These are phyloP conservation scores for Synanthedon myopaeformis DNA, from an alignment of 2,888 invertebrate species.

Conservation along the genomic window DNA sequence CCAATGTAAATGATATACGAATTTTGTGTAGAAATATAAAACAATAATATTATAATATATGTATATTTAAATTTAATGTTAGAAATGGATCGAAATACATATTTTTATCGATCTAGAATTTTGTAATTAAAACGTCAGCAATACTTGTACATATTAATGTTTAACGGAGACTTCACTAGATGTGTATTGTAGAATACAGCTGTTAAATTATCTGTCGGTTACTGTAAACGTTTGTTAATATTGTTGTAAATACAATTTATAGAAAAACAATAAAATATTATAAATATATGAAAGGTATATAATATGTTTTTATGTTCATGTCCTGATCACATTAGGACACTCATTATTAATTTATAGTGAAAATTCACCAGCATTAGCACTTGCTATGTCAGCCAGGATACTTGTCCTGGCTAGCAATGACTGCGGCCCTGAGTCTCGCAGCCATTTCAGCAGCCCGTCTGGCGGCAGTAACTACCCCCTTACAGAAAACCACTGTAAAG, in stretches of 20 bases:
- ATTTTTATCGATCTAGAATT: not conserved
- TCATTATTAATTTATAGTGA: no score
- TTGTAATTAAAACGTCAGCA: not conserved
- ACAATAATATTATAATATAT: not conserved
- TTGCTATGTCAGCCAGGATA: no score
- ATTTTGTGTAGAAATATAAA: not conserved
- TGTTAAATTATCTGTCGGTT: conserved; percentile 2
- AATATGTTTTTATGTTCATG: not conserved
- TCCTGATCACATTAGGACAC: not conserved
- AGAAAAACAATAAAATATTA: conserved; percentile 11
- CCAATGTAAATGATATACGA: not conserved
- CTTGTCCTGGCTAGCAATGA: no score
- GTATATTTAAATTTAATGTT: not conserved
- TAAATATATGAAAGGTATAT: not conserved
- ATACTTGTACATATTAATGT: not conserved
- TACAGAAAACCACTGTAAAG: no score
- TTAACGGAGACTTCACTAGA: no score
- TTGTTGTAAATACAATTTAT: conserved; percentile 57
- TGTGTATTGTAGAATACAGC: not conserved
- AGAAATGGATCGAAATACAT: not conserved
- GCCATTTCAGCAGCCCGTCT: no score
- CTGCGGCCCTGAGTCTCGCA: no score
- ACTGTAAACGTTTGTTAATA: conserved; percentile 41
- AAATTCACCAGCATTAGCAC: no score
- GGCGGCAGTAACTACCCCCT: no score